These are phyloP conservation scores for Aphaenogaster floridana DNA, from an alignment of 1,140 invertebrate species.

Conservation along the genomic window DNA sequence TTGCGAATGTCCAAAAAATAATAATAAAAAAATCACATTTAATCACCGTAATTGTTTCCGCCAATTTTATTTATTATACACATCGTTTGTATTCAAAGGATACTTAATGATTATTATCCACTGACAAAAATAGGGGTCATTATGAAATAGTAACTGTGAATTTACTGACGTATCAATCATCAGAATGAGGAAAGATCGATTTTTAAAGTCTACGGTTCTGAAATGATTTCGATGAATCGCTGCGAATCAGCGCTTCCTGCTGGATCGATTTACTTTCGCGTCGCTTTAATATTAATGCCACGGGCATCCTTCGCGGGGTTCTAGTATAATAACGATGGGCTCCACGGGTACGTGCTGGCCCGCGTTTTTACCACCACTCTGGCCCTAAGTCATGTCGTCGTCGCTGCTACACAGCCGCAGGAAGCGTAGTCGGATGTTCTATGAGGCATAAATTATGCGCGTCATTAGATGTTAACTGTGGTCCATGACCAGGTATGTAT, in stretches of 20 bases:
- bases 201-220: neutral
- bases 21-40: neutral
- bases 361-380: constrained; percentile 64
- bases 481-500: constrained; percentile 79
- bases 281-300: constrained; percentile 83
- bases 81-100: neutral
- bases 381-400: constrained; percentile 73
- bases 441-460: constrained; percentile 84
- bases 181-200: neutral
- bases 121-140: neutral
- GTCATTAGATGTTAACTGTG: constrained; percentile 82
- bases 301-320: constrained; percentile 66
- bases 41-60: constrained; percentile 1
- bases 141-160: constrained; percentile 18
- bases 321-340: constrained; percentile 81
- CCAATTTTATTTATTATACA: neutral
- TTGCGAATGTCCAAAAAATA: neutral
- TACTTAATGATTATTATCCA: neutral
- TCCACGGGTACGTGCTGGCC: constrained; percentile 24
- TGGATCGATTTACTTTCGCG: constrained; percentile 70
- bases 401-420: constrained; percentile 60
- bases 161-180: neutral
- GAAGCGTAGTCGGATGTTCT: constrained; percentile 77
- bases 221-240: constrained; percentile 31
- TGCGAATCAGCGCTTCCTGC: constrained; percentile 14